A percentile compares a stretch with the other conserved stretches of the same genome.
phyloP scores from a whole-genome alignment of 2,113 vertebrate genomes.

The Rhombomys opimus region DNA sequence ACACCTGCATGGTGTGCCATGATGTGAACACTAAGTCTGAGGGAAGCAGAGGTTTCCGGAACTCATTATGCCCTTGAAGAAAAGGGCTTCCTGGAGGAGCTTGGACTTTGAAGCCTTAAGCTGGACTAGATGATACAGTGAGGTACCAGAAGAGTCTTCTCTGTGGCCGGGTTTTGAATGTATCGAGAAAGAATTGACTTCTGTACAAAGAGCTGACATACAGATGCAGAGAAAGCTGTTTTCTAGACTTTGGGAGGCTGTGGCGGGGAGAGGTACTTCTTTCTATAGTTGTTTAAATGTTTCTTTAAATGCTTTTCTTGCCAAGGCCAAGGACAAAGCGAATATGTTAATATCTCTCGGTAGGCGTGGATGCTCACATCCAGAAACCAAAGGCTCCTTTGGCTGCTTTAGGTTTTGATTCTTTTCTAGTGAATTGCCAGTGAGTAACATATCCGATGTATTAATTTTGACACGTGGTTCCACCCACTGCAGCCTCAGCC shows the following conservation, averaged over 20 bases:
- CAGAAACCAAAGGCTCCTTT: conserved; percentile 16
- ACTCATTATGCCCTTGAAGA: not conserved
- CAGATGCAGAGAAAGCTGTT: not conserved
- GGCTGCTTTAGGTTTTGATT: conserved; percentile 41
- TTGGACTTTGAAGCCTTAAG: not conserved
- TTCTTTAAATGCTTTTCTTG: conserved; percentile 51
- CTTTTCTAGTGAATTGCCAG: conserved; percentile 50
- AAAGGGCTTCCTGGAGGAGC: not conserved
- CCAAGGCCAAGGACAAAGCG: conserved; percentile 1
- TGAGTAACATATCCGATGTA: conserved; percentile 55
- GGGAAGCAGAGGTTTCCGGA: not conserved
- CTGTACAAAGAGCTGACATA: not conserved
- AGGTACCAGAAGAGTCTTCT: not conserved
- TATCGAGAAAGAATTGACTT: not conserved
- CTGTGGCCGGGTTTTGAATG: not conserved
- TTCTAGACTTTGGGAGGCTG: not conserved
- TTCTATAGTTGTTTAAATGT: conserved; percentile 29
- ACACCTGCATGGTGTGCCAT: too few relatives aligned
- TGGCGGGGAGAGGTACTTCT: not conserved
- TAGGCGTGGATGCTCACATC: not conserved
- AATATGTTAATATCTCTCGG: conserved; percentile 29
- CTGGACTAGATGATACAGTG: not conserved
- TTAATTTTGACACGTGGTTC: conserved; percentile 68
- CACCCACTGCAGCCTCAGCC: conserved; percentile 60
- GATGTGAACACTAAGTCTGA: not conserved